Evolutionary conservation across 2,888 invertebrate species (phyloP), one percentile per base, ranked within the genome.

Genomic region (Sinohyriopsis cumingii): DNA sequence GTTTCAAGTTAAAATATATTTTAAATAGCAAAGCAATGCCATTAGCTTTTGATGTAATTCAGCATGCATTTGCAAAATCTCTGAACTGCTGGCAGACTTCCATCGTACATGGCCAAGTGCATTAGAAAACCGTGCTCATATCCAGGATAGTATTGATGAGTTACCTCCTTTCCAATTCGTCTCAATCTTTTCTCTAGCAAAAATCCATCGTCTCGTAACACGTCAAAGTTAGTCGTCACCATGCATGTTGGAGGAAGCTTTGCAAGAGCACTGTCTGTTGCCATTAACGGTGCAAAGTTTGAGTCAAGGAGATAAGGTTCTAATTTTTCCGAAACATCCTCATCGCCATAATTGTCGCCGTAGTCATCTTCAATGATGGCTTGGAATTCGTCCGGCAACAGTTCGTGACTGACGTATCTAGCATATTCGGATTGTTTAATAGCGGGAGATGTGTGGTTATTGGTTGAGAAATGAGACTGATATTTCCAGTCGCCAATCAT

Each of bases 331-430:
- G 59, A 45, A 15, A 45, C 45, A 45, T 45, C 15, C 15, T 45
- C 45, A 45, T 45, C 45, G 45, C 45, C 45, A 45, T 45, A 45
- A 45, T 45, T 45, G 45, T 45, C 45, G 45, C 45, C 28, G 0
- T 59, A 24, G 22, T 67, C 28, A 18, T 0, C 55, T 55, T 45
- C 61, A 5, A 45, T 2, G 15, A 45, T 45, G 3, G 59, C 33
- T 55, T 53, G 55, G 22, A 67, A 67, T 20, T 56, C 25, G n/a
- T 57, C 85, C 18, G 87, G 80, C 33, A 81, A 55, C 6, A 70
- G 59, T 20, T 72, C 60, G 15, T 53, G 55, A 66, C 63, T 63
- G 15, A 78, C 71, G 54, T 68, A 67, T 3, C 64, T 55, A 7
- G 69, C 61, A 55, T 73, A 68, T 20, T 73, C 60, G 2, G 73